Evolutionary conservation across 2,888 invertebrate genomes (phyloP).

Genomic region (Eucriotettix oculatus): DNA sequence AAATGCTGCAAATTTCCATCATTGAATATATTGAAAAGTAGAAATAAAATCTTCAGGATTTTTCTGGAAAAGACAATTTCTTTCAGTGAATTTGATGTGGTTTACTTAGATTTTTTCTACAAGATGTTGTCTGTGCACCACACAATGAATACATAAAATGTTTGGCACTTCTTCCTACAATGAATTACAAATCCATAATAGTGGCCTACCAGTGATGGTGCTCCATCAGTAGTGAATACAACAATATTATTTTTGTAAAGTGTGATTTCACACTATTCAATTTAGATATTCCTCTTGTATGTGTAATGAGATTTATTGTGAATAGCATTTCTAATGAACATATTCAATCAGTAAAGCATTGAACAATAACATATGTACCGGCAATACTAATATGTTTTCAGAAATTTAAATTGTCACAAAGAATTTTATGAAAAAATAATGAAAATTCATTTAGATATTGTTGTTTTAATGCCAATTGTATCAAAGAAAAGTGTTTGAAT

Average conservation of each 20-base stretch:
- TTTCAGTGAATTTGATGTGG: too few relatives aligned
- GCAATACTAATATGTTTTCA: not conserved
- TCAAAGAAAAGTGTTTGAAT: not conserved
- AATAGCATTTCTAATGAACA: not conserved
- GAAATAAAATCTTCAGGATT: too few relatives aligned
- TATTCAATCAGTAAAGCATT: not conserved
- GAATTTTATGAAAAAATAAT: not conserved
- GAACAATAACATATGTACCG: not conserved
- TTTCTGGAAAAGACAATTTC: too few relatives aligned
- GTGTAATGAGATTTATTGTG: not conserved
- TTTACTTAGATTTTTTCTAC: not conserved
- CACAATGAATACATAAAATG: not conserved
- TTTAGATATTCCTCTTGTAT: not conserved
- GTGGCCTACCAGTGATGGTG: not conserved
- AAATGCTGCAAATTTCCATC: too few relatives aligned
- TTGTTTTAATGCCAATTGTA: not conserved
- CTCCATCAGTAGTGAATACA: not conserved
- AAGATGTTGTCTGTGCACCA: constrained; percentile 2
- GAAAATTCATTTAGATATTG: not conserved
- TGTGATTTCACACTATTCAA: not conserved
- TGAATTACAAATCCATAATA: not conserved
- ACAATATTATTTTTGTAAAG: not conserved
- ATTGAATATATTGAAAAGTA: too few relatives aligned
- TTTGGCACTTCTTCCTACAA: not conserved
- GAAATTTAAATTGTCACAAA: not conserved